phyloP scores from a whole-genome alignment of 1,140 invertebrate genomes.

The Mesaphorura yosii region DNA sequence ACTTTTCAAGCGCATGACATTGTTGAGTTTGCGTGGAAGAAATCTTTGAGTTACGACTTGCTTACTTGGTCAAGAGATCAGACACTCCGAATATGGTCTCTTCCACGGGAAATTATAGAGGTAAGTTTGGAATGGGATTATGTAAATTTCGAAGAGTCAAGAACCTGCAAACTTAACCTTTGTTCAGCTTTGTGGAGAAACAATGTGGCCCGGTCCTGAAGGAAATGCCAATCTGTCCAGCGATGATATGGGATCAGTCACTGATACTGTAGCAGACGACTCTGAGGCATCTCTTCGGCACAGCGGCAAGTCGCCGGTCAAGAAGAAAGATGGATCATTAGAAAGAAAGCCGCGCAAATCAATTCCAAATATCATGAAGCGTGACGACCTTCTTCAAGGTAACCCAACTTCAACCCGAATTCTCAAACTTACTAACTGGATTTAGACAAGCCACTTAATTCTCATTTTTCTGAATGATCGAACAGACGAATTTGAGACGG shows the following conservation, averaged over 20 bases:
- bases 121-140: slow-evolving; percentile 5
- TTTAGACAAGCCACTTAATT: too few species aligned
- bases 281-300: too few species aligned
- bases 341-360: slow-evolving; percentile 2
- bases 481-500: slow-evolving; percentile 25
- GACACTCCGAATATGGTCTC: slow-evolving; percentile 76
- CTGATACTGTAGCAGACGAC: too few species aligned
- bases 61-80: slow-evolving; percentile 93
- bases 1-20: slow-evolving; percentile 89
- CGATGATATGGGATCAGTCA: too few species aligned
- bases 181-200: slow-evolving; percentile 23
- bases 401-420: too few species aligned
- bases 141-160: not conserved
- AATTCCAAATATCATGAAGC: not conserved
- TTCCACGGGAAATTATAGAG: slow-evolving; percentile 37
- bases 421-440: too few species aligned
- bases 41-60: slow-evolving; percentile 51
- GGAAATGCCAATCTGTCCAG: not conserved
- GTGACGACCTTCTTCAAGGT: slow-evolving; percentile 27
- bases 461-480: too few species aligned
- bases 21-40: slow-evolving; percentile 84
- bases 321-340: slow-evolving; percentile 10
- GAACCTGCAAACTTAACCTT: not conserved
- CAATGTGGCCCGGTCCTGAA: not conserved
- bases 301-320: too few species aligned